Base-by-base conservation (phyloP, 2,797 vertebrate genomes). In the Gymnothorax javanicus region DNA sequence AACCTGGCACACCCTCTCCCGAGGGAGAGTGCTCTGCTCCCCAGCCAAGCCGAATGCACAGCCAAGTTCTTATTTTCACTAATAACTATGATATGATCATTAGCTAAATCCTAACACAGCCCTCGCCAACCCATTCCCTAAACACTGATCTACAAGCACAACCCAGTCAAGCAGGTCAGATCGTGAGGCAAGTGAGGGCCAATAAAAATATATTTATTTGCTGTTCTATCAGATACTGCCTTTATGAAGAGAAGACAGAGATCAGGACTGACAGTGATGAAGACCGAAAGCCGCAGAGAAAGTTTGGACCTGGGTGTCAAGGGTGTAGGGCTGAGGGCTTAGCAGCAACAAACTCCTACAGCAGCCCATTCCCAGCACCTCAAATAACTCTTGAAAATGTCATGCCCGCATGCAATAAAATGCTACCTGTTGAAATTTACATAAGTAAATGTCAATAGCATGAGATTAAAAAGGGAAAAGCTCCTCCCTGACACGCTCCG, bases 341-440 rank as follows among this genome's bases (percentile, higher is more conserved):
- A 5, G 62, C 64, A 25, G n/a, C 12, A 1, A 88, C 89, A 62
- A 88, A 90, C 91, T 17, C 59, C 91, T n/a, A n/a, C 43, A 2
- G 7, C 69, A 8, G 9, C 59, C 59, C 59, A 9, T 11, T 17
- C 9, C 9, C 9, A 60, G 9, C 9, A 3, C 59, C 59, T 33
- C 27, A 6, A 83, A 25, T 59, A 58, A 83, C 33, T 33, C 54
- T 7, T 27, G 9, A 83, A 83, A 83, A 83, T 83, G 82, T 60
- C 82, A 83, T 57, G 15, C 58, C 25, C 27, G 6, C 56, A 7
- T 57, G 82, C 82, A 84, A 33, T 62, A 64, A 84, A 64, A 84
- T 84, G 58, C 59, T 60, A 62, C 83, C 27, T 62, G 59, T 33
- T 64, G 23, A 20, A 84, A 84, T 84, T 84, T 50, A 17, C 59